Evolutionary conservation across 2,797 vertebrate genomes (phyloP), one percentile per base, ranked within the genome.

Genomic region (Emys orbicularis): DNA sequence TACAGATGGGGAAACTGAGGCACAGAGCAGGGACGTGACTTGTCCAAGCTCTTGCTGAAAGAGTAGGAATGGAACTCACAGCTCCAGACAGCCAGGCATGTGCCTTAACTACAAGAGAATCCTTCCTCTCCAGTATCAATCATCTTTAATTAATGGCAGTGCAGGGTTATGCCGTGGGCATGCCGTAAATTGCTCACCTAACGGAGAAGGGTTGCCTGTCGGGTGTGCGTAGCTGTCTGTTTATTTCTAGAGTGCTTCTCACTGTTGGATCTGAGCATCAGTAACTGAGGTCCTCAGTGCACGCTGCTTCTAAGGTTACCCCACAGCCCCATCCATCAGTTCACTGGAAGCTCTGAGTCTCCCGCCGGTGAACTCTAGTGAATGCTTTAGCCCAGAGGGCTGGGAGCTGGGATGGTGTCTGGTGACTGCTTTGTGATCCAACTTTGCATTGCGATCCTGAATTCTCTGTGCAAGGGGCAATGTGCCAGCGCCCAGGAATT

Each of bases 401-500:
- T 31, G 59, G 87, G 84, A 76, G 52, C 0, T 54, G 54, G 80
- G 25, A 31, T 12, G 81, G 88, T 82, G 10, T 76, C 92, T 90
- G 90, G 83, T 92, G 47, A 89, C 12, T 0, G 44, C 81, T 93
- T 59, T 77, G 49, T 37, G 90, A 68, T 85, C 94, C 90, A 15
- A 5, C 2, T 15, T 87, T 88, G 86, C 86, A 47, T 1, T 0
- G 47, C 1, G 0, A 92, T 98, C 96, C 98, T 50, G 97, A 95
- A 92, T 97, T 98, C 97, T 96, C 96, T 96, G 97, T 59, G 3
- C 3, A 1, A 90, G 93, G 91, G 98, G 98, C 97, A 1, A 54
- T 0, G 7, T 97, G 98, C 98, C 98, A 98, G 95, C 86, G 76
- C 88, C 96, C 41, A 79, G 94, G 97, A 98, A 98, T 98, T 96